These are phyloP conservation scores for Polypedilum pembai DNA, from an alignment of 1,140 invertebrate genomes.

Conservation along the genomic window DNA sequence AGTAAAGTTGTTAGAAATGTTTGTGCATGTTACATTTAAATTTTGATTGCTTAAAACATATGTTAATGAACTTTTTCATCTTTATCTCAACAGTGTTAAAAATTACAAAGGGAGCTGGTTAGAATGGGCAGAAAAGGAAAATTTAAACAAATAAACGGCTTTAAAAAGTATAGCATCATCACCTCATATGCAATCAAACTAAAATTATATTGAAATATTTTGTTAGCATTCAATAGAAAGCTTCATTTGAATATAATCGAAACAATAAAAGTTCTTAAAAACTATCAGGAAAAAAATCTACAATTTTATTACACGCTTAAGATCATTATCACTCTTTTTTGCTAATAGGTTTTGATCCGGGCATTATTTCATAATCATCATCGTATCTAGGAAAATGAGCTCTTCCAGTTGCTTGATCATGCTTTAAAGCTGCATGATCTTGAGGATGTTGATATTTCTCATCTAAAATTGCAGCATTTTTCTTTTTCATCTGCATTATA, in stretches of 20 bases:
- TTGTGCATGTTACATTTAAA: background rate
- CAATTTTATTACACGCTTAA: background rate
- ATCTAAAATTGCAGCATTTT: constrained; percentile 64
- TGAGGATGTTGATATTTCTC: constrained; percentile 41
- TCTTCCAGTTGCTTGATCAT: constrained; percentile 34
- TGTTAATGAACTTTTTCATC: constrained; percentile 36
- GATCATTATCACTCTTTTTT: background rate
- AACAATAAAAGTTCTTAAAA: background rate
- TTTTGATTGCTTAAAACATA: background rate
- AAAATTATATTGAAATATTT: no score
- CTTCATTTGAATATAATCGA: background rate
- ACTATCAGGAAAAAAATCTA: background rate
- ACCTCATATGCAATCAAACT: no score
- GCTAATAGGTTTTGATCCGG: constrained; percentile 32
- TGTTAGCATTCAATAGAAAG: background rate
- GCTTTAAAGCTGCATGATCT: constrained; percentile 31
- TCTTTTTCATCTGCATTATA: constrained; percentile 60
- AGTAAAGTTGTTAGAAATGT: constrained; percentile 41
- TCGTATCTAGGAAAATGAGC: constrained; percentile 40
- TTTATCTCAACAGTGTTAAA: constrained; percentile 58
- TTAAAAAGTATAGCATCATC: background rate
- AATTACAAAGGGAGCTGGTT: constrained; percentile 81
- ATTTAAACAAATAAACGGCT: background rate
- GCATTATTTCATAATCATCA: constrained; percentile 41
- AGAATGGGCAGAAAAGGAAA: constrained; percentile 50